These are phyloP conservation scores for Porites cylindrica DNA, from an alignment of 92 coral and sea anemone genomes.

Conservation along the genomic window DNA sequence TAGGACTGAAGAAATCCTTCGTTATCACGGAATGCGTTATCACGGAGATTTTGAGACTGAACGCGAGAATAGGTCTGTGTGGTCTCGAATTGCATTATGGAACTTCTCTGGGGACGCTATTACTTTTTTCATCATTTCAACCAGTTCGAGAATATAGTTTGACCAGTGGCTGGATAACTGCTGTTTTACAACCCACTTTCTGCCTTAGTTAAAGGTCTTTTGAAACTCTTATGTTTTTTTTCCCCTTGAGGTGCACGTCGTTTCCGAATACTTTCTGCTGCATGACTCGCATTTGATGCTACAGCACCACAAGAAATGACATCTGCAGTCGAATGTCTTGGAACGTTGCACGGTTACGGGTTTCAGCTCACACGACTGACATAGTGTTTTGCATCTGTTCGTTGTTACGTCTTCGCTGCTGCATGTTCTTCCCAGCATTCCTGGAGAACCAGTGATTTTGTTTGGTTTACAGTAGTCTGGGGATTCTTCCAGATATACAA, in stretches of 20 bases:
- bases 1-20: too few relatives aligned
- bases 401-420: slow-evolving; percentile 41
- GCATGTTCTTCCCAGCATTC: slow-evolving; percentile 82
- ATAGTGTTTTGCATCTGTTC: slow-evolving; percentile 31
- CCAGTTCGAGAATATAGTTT: too few relatives aligned
- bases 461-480: slow-evolving; percentile 76
- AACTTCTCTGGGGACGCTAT: too few relatives aligned
- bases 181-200: neutral
- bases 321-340: slow-evolving; percentile 53
- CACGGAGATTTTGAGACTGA: too few relatives aligned
- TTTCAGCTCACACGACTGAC: slow-evolving; percentile 59
- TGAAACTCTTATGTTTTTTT: neutral
- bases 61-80: too few relatives aligned
- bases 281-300: slow-evolving; percentile 68
- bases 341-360: slow-evolving; percentile 20
- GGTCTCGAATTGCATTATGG: too few relatives aligned
- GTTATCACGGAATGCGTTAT: too few relatives aligned
- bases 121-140: too few relatives aligned
- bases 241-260: neutral
- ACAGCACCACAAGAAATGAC: slow-evolving; percentile 89
- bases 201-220: neutral
- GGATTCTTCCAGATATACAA: slow-evolving; percentile 66
- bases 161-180: too few relatives aligned
- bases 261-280: slow-evolving; percentile 6
- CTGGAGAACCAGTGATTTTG: slow-evolving; percentile 58